A percentile compares a stretch with the other conserved stretches of the same genome.
These are phyloP conservation scores for Bergia sp. DNA, from an alignment of 92 coral and sea anemone species.

Conservation along the genomic window DNA sequence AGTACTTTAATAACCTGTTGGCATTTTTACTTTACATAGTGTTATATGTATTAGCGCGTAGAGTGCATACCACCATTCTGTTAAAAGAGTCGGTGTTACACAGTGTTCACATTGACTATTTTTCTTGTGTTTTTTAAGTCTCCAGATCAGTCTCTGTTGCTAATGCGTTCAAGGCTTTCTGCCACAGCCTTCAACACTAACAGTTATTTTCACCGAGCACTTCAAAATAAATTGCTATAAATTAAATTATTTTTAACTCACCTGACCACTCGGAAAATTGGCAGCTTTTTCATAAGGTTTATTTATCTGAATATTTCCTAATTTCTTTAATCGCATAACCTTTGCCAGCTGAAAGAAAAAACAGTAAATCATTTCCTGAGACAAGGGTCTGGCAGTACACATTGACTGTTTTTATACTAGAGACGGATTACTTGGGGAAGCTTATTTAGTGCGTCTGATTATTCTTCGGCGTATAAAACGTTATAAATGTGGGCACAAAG, in stretches of 20 bases:
- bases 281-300: conserved; percentile 82
- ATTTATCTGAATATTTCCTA: conserved; percentile 63
- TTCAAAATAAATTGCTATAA: neutral
- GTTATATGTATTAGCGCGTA: too few relatives aligned
- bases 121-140: neutral
- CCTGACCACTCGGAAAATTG: conserved; percentile 68
- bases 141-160: neutral
- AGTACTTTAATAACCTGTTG: too few relatives aligned
- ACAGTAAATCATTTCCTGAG: neutral
- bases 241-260: neutral
- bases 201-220: neutral
- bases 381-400: neutral
- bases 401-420: too few relatives aligned
- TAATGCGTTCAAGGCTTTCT: neutral
- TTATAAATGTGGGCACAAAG: too few relatives aligned
- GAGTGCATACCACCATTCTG: too few relatives aligned
- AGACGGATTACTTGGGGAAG: too few relatives aligned
- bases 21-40: too few relatives aligned
- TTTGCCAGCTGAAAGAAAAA: conserved; percentile 70
- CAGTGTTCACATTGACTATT: too few relatives aligned
- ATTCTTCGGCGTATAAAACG: too few relatives aligned
- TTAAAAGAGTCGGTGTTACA: too few relatives aligned
- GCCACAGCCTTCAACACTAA: neutral
- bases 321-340: conserved; percentile 73
- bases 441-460: too few relatives aligned